Evolutionary conservation across 2,797 vertebrate species (phyloP), one percentile per base, ranked within the genome.

Genomic region (Gobionotothen gibberifrons): DNA sequence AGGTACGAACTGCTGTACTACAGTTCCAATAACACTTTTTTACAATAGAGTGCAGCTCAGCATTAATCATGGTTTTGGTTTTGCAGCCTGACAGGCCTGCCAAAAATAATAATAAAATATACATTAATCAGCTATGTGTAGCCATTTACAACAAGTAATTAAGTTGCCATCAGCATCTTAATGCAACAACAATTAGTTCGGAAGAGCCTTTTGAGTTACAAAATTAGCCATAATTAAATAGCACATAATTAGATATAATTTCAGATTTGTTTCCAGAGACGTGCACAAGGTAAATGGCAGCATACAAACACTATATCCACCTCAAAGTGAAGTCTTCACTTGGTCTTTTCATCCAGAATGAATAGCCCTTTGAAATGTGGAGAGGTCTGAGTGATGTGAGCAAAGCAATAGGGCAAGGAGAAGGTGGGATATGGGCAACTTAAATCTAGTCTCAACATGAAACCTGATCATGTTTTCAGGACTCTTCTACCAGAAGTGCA

Each of bases 391-490:
- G 59, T 85, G 73, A 76, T 72, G 49, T 44, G 42, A 61, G 59
- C 81, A 79, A 56, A 72, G 65, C 32, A 48, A 54, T 36, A 55
- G 65, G 56, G 72, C 62, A 63, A 63, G 16, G 16, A 47, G 55
- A 66, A 55, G 62, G 69, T 73, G 47, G 22, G 15, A 46, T 52
- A 63, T 39, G 43, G 70, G 47, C 60, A 74, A 32, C 58, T 84
- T 84, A 85, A 81, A 87, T 90, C 81, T 76, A 67, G 71, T 86
- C 70, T 81, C 64, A 88, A 89, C 78, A 86, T 81, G 82, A 91
- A 85, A 90, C 86, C 76, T 74, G 72, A 86, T 85, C 82, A 82
- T 85, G 84, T 84, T 93, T 88, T 90, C 79, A 79, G 76, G 84
- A 89, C 79, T 85, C 81, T 79, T 80, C 46, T 46, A 81, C 73